Evolutionary conservation across 2,888 invertebrate species (phyloP).

Genomic region (Ommatoiulus sabulosus): DNA sequence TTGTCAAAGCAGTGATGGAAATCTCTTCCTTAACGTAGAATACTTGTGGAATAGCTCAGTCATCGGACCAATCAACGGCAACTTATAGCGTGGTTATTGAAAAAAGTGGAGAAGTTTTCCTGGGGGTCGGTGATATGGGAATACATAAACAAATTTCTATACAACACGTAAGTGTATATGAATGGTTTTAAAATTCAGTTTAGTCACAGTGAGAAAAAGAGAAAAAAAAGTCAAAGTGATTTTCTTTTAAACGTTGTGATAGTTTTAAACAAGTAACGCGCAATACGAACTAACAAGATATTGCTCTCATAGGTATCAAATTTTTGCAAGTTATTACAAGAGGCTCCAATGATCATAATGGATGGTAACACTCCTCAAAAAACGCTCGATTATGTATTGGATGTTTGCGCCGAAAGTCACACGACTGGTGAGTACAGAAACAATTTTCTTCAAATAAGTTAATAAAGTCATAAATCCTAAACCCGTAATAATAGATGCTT

Average conservation of each 20-base stretch:
- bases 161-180: constrained; percentile 71
- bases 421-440: constrained; percentile 76
- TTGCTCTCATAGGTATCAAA: constrained; percentile 71
- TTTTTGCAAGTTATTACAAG: constrained; percentile 73
- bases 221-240: no score
- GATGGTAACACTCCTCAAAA: constrained; percentile 84
- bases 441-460: neutral
- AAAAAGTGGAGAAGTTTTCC: constrained; percentile 77
- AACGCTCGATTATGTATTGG: constrained; percentile 76
- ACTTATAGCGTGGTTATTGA: constrained; percentile 83
- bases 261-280: neutral
- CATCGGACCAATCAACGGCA: constrained; percentile 72
- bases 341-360: constrained; percentile 80
- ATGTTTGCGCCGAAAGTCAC: constrained; percentile 73
- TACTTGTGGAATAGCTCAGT: constrained; percentile 65
- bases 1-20: neutral
- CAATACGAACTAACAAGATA: constrained; percentile 30
- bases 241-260: no score
- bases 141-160: constrained; percentile 79
- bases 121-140: constrained; percentile 87
- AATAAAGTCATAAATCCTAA: no score
- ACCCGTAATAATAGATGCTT: no score
- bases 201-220: neutral
- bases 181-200: neutral
- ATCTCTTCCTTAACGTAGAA: constrained; percentile 62